Conservation (phyloP, 2,113 vertebrate species). For the Urocolius indicus region DNA sequence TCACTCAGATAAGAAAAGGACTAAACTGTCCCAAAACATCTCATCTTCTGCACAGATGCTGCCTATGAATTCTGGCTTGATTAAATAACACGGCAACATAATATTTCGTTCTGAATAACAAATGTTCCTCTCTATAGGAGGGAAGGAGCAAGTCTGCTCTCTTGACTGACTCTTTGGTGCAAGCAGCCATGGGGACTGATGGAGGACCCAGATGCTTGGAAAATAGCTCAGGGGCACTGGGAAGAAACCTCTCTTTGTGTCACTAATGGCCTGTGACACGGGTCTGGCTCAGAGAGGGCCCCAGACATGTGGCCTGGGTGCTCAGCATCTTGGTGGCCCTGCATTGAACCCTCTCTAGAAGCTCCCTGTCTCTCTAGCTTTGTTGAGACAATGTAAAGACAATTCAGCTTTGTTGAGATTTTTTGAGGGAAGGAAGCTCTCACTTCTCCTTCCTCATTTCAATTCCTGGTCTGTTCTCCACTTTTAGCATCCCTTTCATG, state of each 20-base stretch:
- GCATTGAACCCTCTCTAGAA: too few species aligned
- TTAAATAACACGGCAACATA: background rate
- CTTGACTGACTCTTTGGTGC: accelerated
- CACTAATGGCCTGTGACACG: background rate
- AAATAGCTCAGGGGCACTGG: background rate
- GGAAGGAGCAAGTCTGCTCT: background rate
- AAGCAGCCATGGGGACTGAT: background rate
- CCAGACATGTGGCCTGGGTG: accelerated
- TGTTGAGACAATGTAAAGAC: too few species aligned
- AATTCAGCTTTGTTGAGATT: background rate
- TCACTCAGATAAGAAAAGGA: conserved; percentile 57
- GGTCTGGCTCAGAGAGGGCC: background rate
- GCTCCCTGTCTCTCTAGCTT: too few species aligned
- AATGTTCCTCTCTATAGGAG: background rate
- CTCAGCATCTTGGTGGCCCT: too few species aligned
- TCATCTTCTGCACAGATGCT: conserved; percentile 61
- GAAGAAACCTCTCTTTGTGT: background rate
- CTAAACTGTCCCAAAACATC: conserved; percentile 62
- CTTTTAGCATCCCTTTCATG: background rate
- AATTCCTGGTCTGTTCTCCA: background rate
- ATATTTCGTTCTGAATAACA: conserved; percentile 26
- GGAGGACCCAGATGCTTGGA: background rate
- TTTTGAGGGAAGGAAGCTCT: background rate
- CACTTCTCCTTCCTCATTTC: background rate
- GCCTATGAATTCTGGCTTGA: conserved; percentile 60